Conservation (phyloP, 2,113 vertebrate genomes). For the Epinephelus lanceolatus region DNA sequence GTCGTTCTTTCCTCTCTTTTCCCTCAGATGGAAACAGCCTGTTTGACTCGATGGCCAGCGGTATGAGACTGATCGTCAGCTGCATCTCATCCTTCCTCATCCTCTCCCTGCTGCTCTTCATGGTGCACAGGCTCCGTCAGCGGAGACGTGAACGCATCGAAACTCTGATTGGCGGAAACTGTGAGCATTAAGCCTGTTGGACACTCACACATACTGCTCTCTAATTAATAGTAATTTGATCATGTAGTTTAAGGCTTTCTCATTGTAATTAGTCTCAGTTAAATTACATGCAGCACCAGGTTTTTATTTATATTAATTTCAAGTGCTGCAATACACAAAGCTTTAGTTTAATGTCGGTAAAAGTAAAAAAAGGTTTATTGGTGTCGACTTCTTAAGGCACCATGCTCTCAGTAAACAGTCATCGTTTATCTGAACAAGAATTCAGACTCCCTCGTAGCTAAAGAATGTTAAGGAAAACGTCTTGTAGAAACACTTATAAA, state of each 20-base stretch:
- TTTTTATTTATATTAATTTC: neutral
- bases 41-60: conserved; percentile 98
- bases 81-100: conserved; percentile 99
- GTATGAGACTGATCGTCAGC: conserved; percentile 98
- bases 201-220: neutral
- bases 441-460: neutral
- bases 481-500: neutral
- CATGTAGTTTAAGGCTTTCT: neutral
- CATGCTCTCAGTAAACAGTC: neutral
- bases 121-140: conserved; percentile 97
- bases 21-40: conserved; percentile 92
- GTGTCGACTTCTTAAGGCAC: neutral
- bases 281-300: neutral
- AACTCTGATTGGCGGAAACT: conserved; percentile 95
- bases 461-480: neutral
- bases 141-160: conserved; percentile 95
- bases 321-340: neutral
- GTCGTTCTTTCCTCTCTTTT: neutral
- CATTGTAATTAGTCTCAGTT: neutral
- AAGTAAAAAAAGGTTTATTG: neutral
- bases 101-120: conserved; percentile 97
- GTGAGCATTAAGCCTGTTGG: conserved; percentile 82
- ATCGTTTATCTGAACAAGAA: neutral
- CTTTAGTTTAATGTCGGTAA: neutral
- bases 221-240: neutral